These are phyloP conservation scores for Actenoides lindsayi DNA, from an alignment of 2,113 vertebrate genomes.

Conservation along the genomic window DNA sequence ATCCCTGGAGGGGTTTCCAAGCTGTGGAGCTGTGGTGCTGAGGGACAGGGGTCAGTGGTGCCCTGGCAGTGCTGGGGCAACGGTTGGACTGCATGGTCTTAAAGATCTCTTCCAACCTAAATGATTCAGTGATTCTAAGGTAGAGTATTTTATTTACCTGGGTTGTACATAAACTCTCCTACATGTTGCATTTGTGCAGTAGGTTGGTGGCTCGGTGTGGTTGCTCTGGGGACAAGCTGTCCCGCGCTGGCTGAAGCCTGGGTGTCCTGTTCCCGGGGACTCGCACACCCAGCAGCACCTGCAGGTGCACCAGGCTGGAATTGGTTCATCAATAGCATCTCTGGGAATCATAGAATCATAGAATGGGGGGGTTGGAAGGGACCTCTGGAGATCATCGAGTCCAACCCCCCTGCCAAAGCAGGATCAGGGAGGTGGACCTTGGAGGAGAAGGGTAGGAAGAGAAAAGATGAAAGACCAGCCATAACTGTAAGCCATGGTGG, in stretches of 20 bases:
- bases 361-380: too few species aligned
- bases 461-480: background rate
- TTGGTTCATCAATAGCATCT: background rate
- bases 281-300: too few species aligned
- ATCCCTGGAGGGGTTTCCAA: too few species aligned
- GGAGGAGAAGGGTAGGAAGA: background rate
- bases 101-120: background rate
- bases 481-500: background rate
- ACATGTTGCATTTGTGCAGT: accelerated
- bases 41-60: too few species aligned
- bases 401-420: too few species aligned
- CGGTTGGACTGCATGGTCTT: background rate
- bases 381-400: too few species aligned
- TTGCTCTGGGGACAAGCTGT: background rate
- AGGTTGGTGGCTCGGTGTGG: accelerated
- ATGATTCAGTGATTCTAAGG: background rate
- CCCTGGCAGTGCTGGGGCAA: background rate
- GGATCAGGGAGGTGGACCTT: background rate
- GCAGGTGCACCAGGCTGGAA: background rate
- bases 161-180: accelerated
- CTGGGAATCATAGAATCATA: too few species aligned
- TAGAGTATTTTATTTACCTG: background rate
- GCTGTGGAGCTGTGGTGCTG: background rate
- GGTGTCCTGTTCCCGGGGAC: background rate
- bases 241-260: background rate